A percentile compares a stretch with the other conserved stretches of the same genome.
Evolutionary conservation across 2,888 invertebrate genomes (phyloP).

Genomic region (Caradrina kadenii): DNA sequence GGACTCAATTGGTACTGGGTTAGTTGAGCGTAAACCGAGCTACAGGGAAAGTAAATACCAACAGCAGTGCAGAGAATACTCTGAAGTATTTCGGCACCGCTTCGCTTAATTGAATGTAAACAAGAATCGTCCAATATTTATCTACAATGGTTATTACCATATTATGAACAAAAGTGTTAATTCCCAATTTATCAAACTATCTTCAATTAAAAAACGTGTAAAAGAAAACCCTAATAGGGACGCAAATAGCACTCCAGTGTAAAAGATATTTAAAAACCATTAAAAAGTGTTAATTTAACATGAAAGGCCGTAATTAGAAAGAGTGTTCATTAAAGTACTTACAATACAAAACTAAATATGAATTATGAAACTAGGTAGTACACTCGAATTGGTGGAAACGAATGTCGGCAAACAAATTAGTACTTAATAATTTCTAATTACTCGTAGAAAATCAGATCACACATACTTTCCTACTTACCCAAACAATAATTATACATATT

Average conservation of each 20-base stretch:
- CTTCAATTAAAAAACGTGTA: constrained; percentile 30
- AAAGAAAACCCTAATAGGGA: constrained; percentile 28
- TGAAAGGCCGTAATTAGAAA: constrained; percentile 50
- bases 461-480: constrained; percentile 37
- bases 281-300: constrained; percentile 50
- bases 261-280: constrained; percentile 60
- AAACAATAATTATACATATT: constrained; percentile 48
- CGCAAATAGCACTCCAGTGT: constrained; percentile 40
- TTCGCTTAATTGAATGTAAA: neutral
- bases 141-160: constrained; percentile 1
- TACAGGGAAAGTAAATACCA: neutral
- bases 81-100: neutral
- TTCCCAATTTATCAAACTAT: constrained; percentile 25
- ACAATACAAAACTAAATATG: constrained; percentile 27
- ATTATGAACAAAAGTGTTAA: constrained; percentile 24
- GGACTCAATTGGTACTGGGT: neutral
- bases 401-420: constrained; percentile 38
- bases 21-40: neutral
- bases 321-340: constrained; percentile 43
- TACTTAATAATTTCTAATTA: constrained; percentile 40
- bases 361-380: constrained; percentile 19
- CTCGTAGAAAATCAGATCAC: constrained; percentile 23
- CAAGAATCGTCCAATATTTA: neutral
- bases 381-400: constrained; percentile 26
- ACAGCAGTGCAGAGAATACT: too few species aligned